A percentile compares a stretch with the other conserved stretches of the same genome.
Conservation (phyloP, 2,113 vertebrate genomes). For the Hemiscyllium ocellatum region DNA sequence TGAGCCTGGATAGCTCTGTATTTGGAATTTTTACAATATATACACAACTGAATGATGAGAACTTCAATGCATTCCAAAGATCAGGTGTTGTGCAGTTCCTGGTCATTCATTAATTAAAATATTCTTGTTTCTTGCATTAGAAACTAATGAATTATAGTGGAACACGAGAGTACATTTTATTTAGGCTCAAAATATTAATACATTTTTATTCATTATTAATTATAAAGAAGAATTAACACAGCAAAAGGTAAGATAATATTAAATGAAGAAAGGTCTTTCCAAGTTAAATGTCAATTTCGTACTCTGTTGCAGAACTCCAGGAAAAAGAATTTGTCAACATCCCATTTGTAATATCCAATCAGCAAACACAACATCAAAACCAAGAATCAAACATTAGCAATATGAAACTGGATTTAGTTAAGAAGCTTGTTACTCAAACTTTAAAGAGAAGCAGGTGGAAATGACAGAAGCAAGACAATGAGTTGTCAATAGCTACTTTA, state of each 20-base stretch:
- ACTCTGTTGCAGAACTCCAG: neutral
- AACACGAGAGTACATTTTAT: neutral
- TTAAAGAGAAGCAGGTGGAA: neutral
- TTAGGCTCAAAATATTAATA: neutral
- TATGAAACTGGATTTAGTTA: neutral
- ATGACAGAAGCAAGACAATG: neutral
- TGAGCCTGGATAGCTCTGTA: neutral
- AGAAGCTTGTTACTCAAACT: too few relatives aligned
- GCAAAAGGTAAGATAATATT: neutral
- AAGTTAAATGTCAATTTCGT: neutral
- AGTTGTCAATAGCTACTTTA: neutral
- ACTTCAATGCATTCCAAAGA: neutral
- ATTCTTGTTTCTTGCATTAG: neutral
- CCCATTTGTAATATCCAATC: neutral
- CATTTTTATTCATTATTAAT: neutral
- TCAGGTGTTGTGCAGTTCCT: neutral
- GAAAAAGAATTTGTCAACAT: neutral
- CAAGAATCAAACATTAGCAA: neutral
- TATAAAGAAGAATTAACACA: neutral
- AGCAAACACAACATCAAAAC: neutral
- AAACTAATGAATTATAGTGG: neutral
- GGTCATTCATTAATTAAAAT: neutral
- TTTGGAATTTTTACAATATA: neutral
- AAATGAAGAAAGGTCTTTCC: neutral
- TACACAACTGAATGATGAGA: neutral